Evolutionary conservation across 2,888 invertebrate species (phyloP).

Genomic region (Hirtodrosophila duncani): DNA sequence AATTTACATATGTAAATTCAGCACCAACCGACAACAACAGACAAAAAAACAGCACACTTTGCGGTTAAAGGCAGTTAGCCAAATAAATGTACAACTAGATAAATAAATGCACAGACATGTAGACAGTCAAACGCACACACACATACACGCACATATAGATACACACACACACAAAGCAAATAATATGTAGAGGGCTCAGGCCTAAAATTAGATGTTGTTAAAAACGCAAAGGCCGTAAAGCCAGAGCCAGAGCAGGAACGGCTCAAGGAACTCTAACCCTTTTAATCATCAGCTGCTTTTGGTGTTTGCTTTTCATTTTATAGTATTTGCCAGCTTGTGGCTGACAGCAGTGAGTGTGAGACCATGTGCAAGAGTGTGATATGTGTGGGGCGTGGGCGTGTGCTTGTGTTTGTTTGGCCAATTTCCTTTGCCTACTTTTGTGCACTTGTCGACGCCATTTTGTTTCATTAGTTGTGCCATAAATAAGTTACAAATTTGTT

Average conservation of each 20-base stretch:
- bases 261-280: too few species aligned
- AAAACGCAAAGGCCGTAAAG: too few species aligned
- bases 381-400: slow-evolving; percentile 10
- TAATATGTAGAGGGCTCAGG: background rate
- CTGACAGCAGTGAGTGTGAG: slow-evolving; percentile 1
- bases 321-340: slow-evolving; percentile 38
- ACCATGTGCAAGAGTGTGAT: too few species aligned
- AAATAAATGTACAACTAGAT: slow-evolving; percentile 67
- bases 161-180: background rate
- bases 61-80: slow-evolving; percentile 67
- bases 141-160: slow-evolving; percentile 2
- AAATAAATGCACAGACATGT: slow-evolving; percentile 63
- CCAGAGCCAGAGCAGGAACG: too few species aligned
- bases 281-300: slow-evolving; percentile 45
- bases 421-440: slow-evolving; percentile 25
- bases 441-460: slow-evolving; percentile 21
- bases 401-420: slow-evolving; percentile 10
- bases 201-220: background rate
- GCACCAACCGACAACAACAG: slow-evolving; percentile 3
- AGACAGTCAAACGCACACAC: slow-evolving; percentile 29
- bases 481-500: slow-evolving; percentile 37
- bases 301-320: slow-evolving; percentile 58
- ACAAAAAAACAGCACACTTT: slow-evolving; percentile 32
- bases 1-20: slow-evolving; percentile 56
- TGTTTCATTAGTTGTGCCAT: slow-evolving; percentile 37